A percentile compares a stretch with the other conserved stretches of the same genome.
phyloP scores from a whole-genome alignment of 2,797 vertebrate species.

The Smutsia temminckii region DNA sequence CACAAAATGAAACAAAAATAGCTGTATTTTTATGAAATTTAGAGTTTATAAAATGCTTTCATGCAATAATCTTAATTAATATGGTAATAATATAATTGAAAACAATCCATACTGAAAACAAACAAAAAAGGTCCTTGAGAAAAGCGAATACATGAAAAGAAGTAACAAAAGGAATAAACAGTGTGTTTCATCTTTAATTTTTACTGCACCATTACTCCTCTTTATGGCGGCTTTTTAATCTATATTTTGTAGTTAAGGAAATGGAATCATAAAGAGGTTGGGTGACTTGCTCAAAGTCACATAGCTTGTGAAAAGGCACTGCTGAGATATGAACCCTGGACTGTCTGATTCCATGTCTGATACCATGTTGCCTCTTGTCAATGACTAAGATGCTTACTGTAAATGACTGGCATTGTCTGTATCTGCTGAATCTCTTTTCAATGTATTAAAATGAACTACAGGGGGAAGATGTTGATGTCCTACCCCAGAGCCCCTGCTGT shows the following conservation, averaged over 20 bases:
- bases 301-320: not conserved
- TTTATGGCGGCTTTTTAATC: not conserved
- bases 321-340: not conserved
- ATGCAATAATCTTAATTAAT: not conserved
- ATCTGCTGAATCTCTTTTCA: not conserved
- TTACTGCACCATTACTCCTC: not conserved
- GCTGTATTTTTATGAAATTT: not conserved
- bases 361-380: not conserved
- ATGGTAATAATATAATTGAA: not conserved
- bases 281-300: not conserved
- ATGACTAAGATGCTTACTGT: not conserved
- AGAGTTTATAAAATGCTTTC: conserved; percentile 4
- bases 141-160: not conserved
- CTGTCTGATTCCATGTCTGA: not conserved
- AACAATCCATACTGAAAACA: not conserved
- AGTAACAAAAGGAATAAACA: not conserved
- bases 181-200: not conserved
- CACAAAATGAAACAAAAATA: not conserved
- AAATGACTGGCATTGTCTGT: not conserved
- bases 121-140: not conserved
- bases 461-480: not conserved
- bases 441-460: not conserved
- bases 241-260: not conserved
- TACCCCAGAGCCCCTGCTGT: not conserved
- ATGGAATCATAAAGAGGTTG: not conserved